Evolutionary conservation across 1,140 invertebrate genomes (phyloP).

Genomic region (Drosophila repleta): DNA sequence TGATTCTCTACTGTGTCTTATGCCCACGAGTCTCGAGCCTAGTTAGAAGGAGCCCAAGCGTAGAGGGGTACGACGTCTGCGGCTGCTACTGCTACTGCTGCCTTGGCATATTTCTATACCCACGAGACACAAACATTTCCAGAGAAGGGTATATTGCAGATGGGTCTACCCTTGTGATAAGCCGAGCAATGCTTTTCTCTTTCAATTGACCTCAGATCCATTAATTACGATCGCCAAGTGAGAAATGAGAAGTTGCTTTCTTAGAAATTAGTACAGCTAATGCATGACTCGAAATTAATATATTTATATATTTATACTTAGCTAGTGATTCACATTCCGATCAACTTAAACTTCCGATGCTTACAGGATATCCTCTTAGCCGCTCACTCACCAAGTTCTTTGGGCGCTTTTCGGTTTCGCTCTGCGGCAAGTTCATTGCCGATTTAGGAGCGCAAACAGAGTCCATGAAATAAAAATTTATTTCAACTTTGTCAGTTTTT

Average conservation of each 20-base stretch:
- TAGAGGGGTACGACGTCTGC: slow-evolving; percentile 3
- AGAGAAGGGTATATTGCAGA: background rate
- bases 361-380: slow-evolving; percentile 7
- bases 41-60: slow-evolving; percentile 51
- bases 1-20: slow-evolving; percentile 23
- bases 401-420: slow-evolving; percentile 23
- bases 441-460: slow-evolving; percentile 51
- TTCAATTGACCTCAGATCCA: too few species aligned
- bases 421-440: slow-evolving; percentile 79
- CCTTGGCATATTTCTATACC: slow-evolving; percentile 59
- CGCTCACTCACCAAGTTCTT: slow-evolving; percentile 9
- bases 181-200: too few species aligned
- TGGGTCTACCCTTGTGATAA: too few species aligned
- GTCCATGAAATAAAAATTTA: slow-evolving; percentile 82
- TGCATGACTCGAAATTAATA: too few species aligned
- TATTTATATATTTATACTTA: too few species aligned
- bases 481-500: slow-evolving; percentile 82
- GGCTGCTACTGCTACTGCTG: slow-evolving; percentile 20
- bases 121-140: background rate
- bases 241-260: too few species aligned
- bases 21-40: slow-evolving; percentile 28
- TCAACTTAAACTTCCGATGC: background rate
- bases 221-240: too few species aligned
- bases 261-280: too few species aligned
- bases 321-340: background rate